A percentile compares a stretch with the other conserved stretches of the same genome.
Evolutionary conservation across 2,888 invertebrate genomes (phyloP).

Genomic region (Arctia plantaginis): DNA sequence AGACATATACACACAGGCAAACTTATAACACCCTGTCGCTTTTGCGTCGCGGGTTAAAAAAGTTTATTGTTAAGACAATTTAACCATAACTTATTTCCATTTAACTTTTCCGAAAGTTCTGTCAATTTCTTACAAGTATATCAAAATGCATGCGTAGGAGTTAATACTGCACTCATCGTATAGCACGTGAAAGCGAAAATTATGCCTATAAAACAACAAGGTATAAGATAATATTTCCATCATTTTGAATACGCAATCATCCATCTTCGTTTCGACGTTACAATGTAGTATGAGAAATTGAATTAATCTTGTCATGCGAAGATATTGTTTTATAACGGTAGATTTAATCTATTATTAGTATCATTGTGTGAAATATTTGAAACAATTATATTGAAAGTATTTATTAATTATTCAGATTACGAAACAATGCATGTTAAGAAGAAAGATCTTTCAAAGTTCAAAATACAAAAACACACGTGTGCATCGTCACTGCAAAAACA

Average conservation of each 20-base stretch:
- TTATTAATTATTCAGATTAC: background rate
- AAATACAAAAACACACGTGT: background rate
- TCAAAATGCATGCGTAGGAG: constrained; percentile 57
- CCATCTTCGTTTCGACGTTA: constrained; percentile 27
- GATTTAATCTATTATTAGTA: background rate
- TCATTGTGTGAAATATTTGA: background rate
- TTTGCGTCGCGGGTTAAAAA: no score
- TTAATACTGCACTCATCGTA: constrained; percentile 35
- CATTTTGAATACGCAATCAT: constrained; percentile 27
- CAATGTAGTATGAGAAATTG: constrained; percentile 25
- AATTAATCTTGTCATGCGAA: constrained; percentile 25
- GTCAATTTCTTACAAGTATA: background rate
- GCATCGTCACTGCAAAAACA: no score
- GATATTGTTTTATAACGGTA: constrained; percentile 6
- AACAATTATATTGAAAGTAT: background rate
- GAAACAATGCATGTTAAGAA: background rate
- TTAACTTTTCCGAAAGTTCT: background rate
- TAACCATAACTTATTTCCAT: background rate
- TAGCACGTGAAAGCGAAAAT: constrained; percentile 57
- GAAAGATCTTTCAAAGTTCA: background rate
- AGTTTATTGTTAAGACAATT: background rate
- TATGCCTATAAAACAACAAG: constrained; percentile 39
- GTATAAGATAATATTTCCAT: constrained; percentile 29
- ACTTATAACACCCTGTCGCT: no score
- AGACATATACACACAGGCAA: no score